phyloP scores from a whole-genome alignment of 2,888 invertebrate species.

The Melinaea marsaeus region DNA sequence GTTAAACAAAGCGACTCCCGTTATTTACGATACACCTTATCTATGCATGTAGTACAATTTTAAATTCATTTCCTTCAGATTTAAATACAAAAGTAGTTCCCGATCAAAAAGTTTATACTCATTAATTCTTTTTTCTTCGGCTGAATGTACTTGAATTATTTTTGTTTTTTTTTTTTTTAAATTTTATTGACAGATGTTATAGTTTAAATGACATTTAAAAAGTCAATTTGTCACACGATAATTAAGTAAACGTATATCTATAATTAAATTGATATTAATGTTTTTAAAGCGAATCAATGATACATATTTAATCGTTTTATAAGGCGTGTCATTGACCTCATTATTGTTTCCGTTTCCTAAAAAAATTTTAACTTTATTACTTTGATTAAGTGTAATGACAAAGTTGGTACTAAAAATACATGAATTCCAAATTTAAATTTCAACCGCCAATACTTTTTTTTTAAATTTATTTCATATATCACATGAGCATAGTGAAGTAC shows the following conservation, averaged over 20 bases:
- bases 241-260: neutral
- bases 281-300: neutral
- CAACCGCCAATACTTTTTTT: too few relatives aligned
- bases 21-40: slow-evolving; percentile 42
- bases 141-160: too few relatives aligned
- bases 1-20: slow-evolving; percentile 49
- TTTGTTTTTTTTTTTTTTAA: too few relatives aligned
- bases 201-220: too few relatives aligned
- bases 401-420: too few relatives aligned
- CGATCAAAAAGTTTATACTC: neutral
- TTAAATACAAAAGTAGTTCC: neutral
- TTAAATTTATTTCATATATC: too few relatives aligned
- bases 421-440: too few relatives aligned
- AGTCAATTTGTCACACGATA: too few relatives aligned
- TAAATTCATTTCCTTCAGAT: slow-evolving; percentile 47
- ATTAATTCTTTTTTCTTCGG: too few relatives aligned
- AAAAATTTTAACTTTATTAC: neutral
- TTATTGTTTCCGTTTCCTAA: slow-evolving; percentile 13
- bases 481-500: too few relatives aligned
- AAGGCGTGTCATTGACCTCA: slow-evolving; percentile 43
- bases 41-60: slow-evolving; percentile 46
- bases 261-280: neutral
- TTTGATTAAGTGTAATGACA: neutral
- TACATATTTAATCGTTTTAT: slow-evolving; percentile 48
- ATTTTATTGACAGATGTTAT: too few relatives aligned